Conservation (phyloP, 64 coral and sea anemone species). For the Actinia tenebrosa region DNA sequence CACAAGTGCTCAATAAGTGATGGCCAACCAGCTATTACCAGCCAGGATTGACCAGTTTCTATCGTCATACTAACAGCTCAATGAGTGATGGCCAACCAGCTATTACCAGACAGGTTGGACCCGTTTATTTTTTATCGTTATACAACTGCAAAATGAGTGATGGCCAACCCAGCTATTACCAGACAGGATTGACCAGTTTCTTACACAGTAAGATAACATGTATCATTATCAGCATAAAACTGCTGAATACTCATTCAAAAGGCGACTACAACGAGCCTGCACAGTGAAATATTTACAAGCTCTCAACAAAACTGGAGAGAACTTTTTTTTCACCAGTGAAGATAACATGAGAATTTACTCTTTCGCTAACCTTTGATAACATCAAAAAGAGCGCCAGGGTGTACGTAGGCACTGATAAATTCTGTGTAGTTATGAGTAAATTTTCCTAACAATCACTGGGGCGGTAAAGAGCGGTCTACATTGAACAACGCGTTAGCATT, state of each 20-base stretch:
- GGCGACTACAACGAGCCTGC: background rate
- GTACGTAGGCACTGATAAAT: too few species aligned
- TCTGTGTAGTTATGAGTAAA: too few species aligned
- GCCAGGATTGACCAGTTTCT: background rate
- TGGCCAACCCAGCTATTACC: background rate
- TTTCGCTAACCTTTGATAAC: too few species aligned
- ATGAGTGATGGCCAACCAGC: too few species aligned
- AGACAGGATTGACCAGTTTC: background rate
- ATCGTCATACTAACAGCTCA: background rate
- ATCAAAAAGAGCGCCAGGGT: too few species aligned
- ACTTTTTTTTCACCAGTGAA: too few species aligned
- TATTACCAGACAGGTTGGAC: background rate
- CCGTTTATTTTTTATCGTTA: background rate
- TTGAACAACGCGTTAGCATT: background rate
- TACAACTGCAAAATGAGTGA: background rate
- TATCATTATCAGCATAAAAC: background rate
- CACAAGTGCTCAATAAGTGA: too few species aligned
- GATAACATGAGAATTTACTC: too few species aligned
- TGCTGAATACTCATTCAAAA: background rate
- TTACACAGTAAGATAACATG: constrained; percentile 2
- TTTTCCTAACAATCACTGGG: background rate
- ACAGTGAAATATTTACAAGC: background rate
- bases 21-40: background rate
- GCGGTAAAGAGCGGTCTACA: background rate
- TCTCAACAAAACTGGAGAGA: too few species aligned